Conservation (phyloP, 2,113 vertebrate species). For the Xiphophorus maculatus region DNA sequence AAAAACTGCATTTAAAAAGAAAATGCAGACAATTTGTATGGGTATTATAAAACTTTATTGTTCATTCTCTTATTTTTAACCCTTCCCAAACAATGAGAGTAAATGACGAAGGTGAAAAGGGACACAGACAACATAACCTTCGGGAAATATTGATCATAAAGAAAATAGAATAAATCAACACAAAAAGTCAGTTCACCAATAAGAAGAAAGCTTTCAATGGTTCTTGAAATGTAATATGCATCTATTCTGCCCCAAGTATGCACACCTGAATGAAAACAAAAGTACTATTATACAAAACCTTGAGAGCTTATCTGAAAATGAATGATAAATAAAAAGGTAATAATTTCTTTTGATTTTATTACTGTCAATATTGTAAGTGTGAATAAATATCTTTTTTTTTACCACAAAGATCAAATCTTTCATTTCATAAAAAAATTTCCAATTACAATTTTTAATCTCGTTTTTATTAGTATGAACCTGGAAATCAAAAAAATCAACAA, state of each 20-base stretch:
- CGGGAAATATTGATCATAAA: slow-evolving; percentile 27
- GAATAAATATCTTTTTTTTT: slow-evolving; percentile 1
- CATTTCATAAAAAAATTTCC: slow-evolving; percentile 23
- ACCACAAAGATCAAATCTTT: background rate
- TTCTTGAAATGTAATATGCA: slow-evolving; percentile 28
- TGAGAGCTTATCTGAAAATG: slow-evolving; percentile 11
- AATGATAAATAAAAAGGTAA: slow-evolving; percentile 20
- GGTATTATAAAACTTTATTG: slow-evolving; percentile 69
- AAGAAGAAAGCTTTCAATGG: slow-evolving; percentile 9
- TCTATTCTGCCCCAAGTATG: slow-evolving; percentile 22
- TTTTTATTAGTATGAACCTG: slow-evolving; percentile 1
- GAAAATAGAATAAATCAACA: slow-evolving; percentile 43
- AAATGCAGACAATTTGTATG: background rate
- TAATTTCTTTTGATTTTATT: background rate
- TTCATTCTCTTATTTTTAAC: slow-evolving; percentile 36
- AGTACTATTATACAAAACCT: background rate
- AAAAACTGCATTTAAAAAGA: background rate
- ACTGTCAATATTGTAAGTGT: slow-evolving; percentile 12
- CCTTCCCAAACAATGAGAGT: slow-evolving; percentile 41
- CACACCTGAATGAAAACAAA: background rate
- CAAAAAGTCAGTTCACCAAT: slow-evolving; percentile 18
- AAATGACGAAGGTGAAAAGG: slow-evolving; percentile 17
- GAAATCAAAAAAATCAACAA: slow-evolving; percentile 21
- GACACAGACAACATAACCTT: background rate
- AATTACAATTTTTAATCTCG: background rate